Evolutionary conservation across 23 tunicate species (phyloP), one percentile per base, ranked within the genome.

Genomic region (Halocynthia roretzi): DNA sequence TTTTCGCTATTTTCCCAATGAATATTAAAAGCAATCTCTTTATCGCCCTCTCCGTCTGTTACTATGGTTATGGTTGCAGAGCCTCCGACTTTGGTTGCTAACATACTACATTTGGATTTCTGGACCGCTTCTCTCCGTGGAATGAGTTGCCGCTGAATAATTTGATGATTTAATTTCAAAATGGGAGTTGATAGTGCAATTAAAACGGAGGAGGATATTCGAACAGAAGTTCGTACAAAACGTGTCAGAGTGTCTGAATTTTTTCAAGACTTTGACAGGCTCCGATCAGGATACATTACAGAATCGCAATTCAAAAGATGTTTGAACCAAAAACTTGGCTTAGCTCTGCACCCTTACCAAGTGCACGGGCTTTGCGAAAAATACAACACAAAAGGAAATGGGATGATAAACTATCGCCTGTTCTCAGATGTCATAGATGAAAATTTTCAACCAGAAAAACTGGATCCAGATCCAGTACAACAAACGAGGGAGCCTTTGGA

Each of bases 201-300:
- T 51, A 71, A 71, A 49, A 81, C 87, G 19, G 92, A 93, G 74
- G 83, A 93, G 70, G 82, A 67, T 51, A 93, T 93, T n/a, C 76
- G 85, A 7, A 93, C 93, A 6, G 72, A 72, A 50, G 77, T 93
- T 51, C 76, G 84, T 51, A 84, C 90, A 56, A 83, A 87, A 68
- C 79, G 98, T 14, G 82, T 93, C 7, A 73, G 98, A 12, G 86
- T 93, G 20, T 76, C 90, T 14, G 98, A 93, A 52, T 93, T 93
- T 80, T 93, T 93, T 60, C 84, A 84, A 55, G 98, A 93, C 71
- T 93, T 83, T 87, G 98, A 93, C 65, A 83, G 94, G 15, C 72
- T 93, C 9, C 75, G 98, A 63, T 87, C 94, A 53, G 98, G 98
- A 53, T 93, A 48, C 73, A 85, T 93, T 67, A 83, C 98, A 5